Percentiles rank a stretch among this genome's conserved stretches.
These are phyloP conservation scores for Nomada hirtipes DNA, from an alignment of 2,888 invertebrate genomes.

Conservation along the genomic window DNA sequence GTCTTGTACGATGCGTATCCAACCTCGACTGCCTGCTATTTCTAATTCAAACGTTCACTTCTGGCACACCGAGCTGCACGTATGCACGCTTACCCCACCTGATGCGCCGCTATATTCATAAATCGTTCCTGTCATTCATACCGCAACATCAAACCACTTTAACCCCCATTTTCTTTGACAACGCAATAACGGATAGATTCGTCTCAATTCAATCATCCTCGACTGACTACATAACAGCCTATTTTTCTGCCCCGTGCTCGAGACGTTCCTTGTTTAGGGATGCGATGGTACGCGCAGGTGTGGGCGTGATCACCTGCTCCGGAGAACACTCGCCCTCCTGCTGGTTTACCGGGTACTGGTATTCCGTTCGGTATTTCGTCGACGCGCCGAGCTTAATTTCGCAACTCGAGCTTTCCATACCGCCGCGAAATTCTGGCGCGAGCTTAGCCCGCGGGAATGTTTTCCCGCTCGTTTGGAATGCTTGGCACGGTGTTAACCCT, in stretches of 20 bases:
- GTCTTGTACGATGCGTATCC: too few species aligned
- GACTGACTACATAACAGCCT: background rate
- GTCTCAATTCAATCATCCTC: slow-evolving; percentile 10
- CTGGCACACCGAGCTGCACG: too few species aligned
- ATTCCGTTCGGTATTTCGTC: slow-evolving; percentile 66
- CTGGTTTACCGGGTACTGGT: slow-evolving; percentile 44
- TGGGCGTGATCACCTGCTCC: slow-evolving; percentile 81
- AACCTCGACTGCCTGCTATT: too few species aligned
- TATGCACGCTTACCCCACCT: too few species aligned
- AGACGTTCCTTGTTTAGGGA: slow-evolving; percentile 19
- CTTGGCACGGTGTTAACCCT: slow-evolving; percentile 46
- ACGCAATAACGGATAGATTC: background rate
- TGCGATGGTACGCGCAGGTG: slow-evolving; percentile 66
- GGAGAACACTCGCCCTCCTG: slow-evolving; percentile 67
- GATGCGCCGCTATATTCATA: background rate
- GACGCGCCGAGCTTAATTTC: slow-evolving; percentile 66
- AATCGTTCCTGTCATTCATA: slow-evolving; percentile 11
- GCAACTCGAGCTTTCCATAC: slow-evolving; percentile 55
- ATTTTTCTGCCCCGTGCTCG: slow-evolving; percentile 17
- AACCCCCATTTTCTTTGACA: background rate
- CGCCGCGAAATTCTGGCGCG: slow-evolving; percentile 55
- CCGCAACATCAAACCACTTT: slow-evolving; percentile 3
- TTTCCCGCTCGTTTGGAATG: slow-evolving; percentile 53
- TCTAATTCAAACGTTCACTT: too few species aligned
- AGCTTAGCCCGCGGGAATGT: slow-evolving; percentile 45